Conservation (phyloP, 2,797 vertebrate species). For the Ceryle rudis region DNA sequence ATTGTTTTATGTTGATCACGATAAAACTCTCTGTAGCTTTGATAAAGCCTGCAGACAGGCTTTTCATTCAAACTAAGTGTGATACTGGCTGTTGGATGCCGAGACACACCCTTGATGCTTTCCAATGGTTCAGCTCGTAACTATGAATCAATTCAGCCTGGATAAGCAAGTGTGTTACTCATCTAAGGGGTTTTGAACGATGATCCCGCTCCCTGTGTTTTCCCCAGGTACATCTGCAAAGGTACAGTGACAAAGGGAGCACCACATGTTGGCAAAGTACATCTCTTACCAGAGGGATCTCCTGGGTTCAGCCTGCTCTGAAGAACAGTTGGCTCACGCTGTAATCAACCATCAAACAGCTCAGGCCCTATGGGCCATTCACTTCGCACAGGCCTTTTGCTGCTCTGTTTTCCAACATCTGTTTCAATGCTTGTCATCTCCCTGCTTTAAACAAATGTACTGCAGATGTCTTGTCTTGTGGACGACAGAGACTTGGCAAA, state of each 20-base stretch:
- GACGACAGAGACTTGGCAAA: slow-evolving; percentile 65
- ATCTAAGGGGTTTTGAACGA: slow-evolving; percentile 26
- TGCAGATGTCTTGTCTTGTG: slow-evolving; percentile 70
- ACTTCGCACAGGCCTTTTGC: slow-evolving; percentile 36
- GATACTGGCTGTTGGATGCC: slow-evolving; percentile 47
- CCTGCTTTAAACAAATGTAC: slow-evolving; percentile 64
- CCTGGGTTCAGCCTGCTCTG: slow-evolving; percentile 17
- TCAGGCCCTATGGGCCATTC: slow-evolving; percentile 23
- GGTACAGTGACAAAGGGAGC: slow-evolving; percentile 30
- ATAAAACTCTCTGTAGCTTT: slow-evolving; percentile 55
- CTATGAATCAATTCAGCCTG: slow-evolving; percentile 42
- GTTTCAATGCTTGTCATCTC: slow-evolving; percentile 70
- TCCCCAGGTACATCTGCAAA: slow-evolving; percentile 1
- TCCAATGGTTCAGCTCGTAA: not conserved
- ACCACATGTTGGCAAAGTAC: slow-evolving; percentile 14
- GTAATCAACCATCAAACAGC: slow-evolving; percentile 63
- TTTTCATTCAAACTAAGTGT: slow-evolving; percentile 61
- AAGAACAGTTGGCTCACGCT: slow-evolving; percentile 37
- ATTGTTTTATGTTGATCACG: slow-evolving; percentile 67
- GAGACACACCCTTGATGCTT: slow-evolving; percentile 45
- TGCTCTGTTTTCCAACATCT: slow-evolving; percentile 69
- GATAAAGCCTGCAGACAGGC: slow-evolving; percentile 45
- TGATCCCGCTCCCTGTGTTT: not conserved
- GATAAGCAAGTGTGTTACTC: slow-evolving; percentile 14
- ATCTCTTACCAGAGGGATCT: slow-evolving; percentile 5